Evolutionary conservation across 2,888 invertebrate species (phyloP).

Genomic region (Coremacera marginata): DNA sequence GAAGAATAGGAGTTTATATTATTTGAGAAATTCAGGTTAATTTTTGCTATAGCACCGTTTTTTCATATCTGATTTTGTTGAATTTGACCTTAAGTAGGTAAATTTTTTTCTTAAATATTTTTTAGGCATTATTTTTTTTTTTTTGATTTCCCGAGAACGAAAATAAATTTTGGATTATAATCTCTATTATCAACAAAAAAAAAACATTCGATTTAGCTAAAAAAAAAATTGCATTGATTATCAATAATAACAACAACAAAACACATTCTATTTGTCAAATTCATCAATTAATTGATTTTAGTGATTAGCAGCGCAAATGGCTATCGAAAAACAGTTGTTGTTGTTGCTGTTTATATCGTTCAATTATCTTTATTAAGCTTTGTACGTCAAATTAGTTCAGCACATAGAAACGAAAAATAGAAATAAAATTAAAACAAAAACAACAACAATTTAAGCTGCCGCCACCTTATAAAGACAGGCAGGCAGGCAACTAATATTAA

Average conservation of each 20-base stretch:
- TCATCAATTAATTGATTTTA: constrained; percentile 2
- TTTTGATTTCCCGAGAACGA: too few species aligned
- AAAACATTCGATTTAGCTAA: too few species aligned
- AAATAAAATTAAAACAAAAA: not conserved
- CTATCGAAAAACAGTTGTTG: not conserved
- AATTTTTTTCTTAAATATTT: too few species aligned
- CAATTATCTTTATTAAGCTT: not conserved
- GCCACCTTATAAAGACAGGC: constrained; percentile 1
- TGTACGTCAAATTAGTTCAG: constrained; percentile 12
- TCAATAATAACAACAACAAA: not conserved
- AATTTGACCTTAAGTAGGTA: too few species aligned
- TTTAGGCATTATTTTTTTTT: too few species aligned
- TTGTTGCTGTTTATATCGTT: not conserved
- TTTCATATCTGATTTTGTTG: too few species aligned
- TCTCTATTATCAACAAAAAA: too few species aligned
- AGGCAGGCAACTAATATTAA: not conserved
- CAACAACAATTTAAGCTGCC: not conserved
- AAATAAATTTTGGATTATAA: too few species aligned
- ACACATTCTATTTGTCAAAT: not conserved
- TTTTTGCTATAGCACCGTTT: too few species aligned
- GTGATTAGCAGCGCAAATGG: not conserved
- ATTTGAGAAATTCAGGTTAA: too few species aligned
- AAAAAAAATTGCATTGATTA: not conserved
- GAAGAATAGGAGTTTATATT: too few species aligned
- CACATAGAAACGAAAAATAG: not conserved